These are phyloP conservation scores for Eretmochelys imbricata DNA, from an alignment of 2,113 vertebrate genomes.

Conservation along the genomic window DNA sequence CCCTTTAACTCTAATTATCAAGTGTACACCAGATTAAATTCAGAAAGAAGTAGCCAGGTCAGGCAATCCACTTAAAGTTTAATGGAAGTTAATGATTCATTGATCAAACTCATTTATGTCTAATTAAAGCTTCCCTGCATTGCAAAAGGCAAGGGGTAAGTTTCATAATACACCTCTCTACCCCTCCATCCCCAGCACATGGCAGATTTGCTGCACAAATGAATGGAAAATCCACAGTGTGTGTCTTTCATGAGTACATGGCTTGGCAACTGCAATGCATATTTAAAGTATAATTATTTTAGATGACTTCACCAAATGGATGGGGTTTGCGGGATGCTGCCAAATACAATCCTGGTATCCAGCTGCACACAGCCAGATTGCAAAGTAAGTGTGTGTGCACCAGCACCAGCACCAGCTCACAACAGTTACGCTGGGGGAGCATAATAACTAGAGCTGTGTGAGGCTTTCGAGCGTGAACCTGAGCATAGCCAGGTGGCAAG, in stretches of 20 bases:
- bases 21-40: constrained; percentile 75
- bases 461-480: not conserved
- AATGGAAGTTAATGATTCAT: constrained; percentile 85
- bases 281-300: constrained; percentile 58
- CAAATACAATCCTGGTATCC: constrained; percentile 24
- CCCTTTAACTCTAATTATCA: constrained; percentile 79
- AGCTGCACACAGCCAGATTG: not conserved
- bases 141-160: constrained; percentile 62
- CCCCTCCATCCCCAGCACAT: not conserved
- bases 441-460: not conserved
- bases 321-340: constrained; percentile 30
- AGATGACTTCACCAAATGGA: constrained; percentile 37
- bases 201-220: constrained; percentile 1
- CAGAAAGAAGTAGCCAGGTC: constrained; percentile 75
- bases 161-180: constrained; percentile 25
- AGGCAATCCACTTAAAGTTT: constrained; percentile 81
- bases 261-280: not conserved
- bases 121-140: constrained; percentile 81
- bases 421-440: not conserved
- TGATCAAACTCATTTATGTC: constrained; percentile 82
- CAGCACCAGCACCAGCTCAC: not conserved
- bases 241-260: not conserved
- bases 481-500: not conserved
- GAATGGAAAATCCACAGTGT: constrained; percentile 41
- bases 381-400: not conserved